These are phyloP conservation scores for Tiliqua scincoides DNA, from an alignment of 2,113 vertebrate genomes.

Conservation along the genomic window DNA sequence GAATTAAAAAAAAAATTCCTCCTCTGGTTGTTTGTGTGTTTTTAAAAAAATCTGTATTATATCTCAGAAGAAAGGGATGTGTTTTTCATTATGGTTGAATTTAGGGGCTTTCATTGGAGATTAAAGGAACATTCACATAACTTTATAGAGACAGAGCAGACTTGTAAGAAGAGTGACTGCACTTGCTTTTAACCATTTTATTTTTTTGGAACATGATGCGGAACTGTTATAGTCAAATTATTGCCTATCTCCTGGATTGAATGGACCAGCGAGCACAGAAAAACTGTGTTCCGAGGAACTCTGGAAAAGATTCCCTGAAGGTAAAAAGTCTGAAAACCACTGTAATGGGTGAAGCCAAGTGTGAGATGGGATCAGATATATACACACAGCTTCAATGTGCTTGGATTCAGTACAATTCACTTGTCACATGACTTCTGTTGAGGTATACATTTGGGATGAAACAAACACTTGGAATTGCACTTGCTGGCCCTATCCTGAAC, in stretches of 20 bases:
- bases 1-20: background rate
- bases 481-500: too few relatives aligned
- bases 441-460: background rate
- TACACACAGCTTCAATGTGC: background rate
- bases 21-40: background rate
- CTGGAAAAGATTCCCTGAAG: background rate
- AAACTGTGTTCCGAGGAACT: background rate
- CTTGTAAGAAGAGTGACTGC: background rate
- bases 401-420: background rate
- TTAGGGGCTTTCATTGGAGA: background rate
- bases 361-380: background rate
- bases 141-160: background rate
- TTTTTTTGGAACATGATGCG: background rate
- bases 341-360: background rate
- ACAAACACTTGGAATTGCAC: background rate
- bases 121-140: background rate
- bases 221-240: background rate
- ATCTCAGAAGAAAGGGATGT: background rate
- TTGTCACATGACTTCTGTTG: background rate
- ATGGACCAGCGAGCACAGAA: background rate
- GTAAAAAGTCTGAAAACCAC: background rate
- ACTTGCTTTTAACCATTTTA: background rate
- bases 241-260: background rate
- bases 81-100: background rate
- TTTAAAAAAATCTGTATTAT: background rate